A percentile compares a stretch with the other conserved stretches of the same genome.
phyloP scores from a whole-genome alignment of 2,888 invertebrate genomes.

The Protodeltote pygarga region DNA sequence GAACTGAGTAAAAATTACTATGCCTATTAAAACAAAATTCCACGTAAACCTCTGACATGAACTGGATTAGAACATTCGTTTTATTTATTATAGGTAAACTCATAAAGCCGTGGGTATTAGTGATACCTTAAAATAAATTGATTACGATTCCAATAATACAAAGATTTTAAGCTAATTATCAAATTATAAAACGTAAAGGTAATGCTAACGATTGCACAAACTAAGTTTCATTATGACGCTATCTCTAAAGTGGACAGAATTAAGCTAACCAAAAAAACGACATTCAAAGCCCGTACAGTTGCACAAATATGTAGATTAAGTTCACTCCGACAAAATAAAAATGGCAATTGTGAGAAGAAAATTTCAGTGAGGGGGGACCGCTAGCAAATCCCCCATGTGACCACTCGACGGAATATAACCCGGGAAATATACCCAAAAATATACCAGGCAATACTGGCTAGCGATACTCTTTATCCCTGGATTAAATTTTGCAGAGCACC shows the following conservation, averaged over 20 bases:
- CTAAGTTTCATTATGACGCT: constrained; percentile 20
- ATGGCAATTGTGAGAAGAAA: constrained; percentile 53
- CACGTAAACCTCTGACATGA: no score
- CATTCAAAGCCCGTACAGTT: constrained; percentile 36
- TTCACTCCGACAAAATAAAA: constrained; percentile 54
- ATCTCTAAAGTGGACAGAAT: constrained; percentile 26
- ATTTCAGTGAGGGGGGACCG: constrained; percentile 48
- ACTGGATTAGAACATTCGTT: no score
- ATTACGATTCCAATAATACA: no score
- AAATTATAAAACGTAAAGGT: no score
- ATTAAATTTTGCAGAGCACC: constrained; percentile 78
- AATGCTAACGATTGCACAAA: no score
- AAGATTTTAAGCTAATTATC: no score
- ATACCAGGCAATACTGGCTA: constrained; percentile 54
- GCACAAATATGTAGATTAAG: constrained; percentile 64
- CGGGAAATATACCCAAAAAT: constrained; percentile 50
- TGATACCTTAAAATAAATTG: not conserved
- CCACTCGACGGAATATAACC: constrained; percentile 63
- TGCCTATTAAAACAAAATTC: no score
- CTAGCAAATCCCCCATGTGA: constrained; percentile 61
- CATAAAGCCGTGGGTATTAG: no score
- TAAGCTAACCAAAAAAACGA: constrained; percentile 32
- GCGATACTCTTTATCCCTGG: constrained; percentile 75
- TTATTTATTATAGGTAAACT: no score
- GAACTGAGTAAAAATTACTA: no score